Evolutionary conservation across 2,797 vertebrate genomes (phyloP), one percentile per base, ranked within the genome.

Genomic region (Muscicapa striata): DNA sequence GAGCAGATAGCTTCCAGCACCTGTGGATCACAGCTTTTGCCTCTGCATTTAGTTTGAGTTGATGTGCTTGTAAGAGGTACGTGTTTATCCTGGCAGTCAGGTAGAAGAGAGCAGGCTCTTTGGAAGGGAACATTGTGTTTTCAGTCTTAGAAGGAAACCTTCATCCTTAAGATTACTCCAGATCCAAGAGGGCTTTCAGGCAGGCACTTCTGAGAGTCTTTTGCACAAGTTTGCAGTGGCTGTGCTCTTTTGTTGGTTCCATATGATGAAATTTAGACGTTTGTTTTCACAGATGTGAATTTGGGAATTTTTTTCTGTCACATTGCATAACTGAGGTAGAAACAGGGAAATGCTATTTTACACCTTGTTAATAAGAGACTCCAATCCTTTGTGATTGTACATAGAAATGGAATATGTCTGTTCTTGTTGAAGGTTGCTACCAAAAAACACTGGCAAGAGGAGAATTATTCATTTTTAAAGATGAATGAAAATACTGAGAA

Each of bases 41-140:
- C 54, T 93, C 62, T 41, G 48, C 89, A 41, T 89, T 96, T 87
- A 85, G 62, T 92, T 55, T 88, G 88, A 94, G 88, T 46, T 90
- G 49, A 86, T 76, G 62, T 86, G 38, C 81, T 81, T 93, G 58
- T 76, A 49, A 69, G 45, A 79, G 38, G 34, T 52, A 54, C 5
- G 1, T 23, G 8, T 6, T 13, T 59, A 54, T 9, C 7, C 38
- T 79, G 78, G 62, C 38, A 92, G 40, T 87, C 86, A 90, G 29
- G 51, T 41, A 52, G 70, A 40, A 61, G 58, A 80, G 26, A 84
- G 48, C 1, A 6, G 15, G 7, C 19, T 86, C 3, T 84, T 91
- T 52, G 40, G 52, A 70, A 90, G 9, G 38, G 61, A 89, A 51
- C 30, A 12, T 13, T 36, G 11, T 68, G n/a, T 66, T 76, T 88